Conservation (phyloP, 30 jellyfish, hydroid and myxozoan species). For the Phacellophora camtschatica region DNA sequence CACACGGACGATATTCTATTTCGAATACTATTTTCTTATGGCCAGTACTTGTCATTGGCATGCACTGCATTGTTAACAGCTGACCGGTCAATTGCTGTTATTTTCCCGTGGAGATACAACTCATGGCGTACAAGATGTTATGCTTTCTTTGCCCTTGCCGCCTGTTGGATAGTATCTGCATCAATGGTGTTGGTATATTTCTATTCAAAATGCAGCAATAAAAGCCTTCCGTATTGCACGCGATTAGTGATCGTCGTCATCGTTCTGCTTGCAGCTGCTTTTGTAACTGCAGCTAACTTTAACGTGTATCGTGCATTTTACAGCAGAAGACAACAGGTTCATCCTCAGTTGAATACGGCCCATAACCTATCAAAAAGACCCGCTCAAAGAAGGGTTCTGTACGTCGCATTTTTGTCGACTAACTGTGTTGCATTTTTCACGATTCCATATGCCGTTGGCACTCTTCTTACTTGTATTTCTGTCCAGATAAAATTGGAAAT, state of each 20-base stretch:
- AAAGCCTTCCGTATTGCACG: background rate
- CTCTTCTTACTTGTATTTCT: background rate
- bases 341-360: background rate
- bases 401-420: slow-evolving; percentile 27
- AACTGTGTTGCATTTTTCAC: slow-evolving; percentile 20
- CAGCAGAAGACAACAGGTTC: background rate
- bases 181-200: slow-evolving; percentile 9
- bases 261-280: background rate
- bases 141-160: background rate
- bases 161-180: background rate
- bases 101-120: background rate
- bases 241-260: background rate
- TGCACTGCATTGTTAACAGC: slow-evolving; percentile 10
- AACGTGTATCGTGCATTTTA: background rate
- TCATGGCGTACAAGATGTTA: slow-evolving; percentile 13
- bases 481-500: background rate
- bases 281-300: background rate
- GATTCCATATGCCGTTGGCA: slow-evolving; percentile 22
- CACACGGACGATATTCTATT: background rate
- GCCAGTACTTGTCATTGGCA: slow-evolving; percentile 8
- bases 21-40: background rate
- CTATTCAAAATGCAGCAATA: background rate
- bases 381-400: background rate
- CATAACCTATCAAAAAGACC: background rate
- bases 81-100: slow-evolving; percentile 27